A percentile compares a stretch with the other conserved stretches of the same genome.
These are phyloP conservation scores for Diadophis punctatus DNA, from an alignment of 2,113 vertebrate genomes.

Conservation along the genomic window DNA sequence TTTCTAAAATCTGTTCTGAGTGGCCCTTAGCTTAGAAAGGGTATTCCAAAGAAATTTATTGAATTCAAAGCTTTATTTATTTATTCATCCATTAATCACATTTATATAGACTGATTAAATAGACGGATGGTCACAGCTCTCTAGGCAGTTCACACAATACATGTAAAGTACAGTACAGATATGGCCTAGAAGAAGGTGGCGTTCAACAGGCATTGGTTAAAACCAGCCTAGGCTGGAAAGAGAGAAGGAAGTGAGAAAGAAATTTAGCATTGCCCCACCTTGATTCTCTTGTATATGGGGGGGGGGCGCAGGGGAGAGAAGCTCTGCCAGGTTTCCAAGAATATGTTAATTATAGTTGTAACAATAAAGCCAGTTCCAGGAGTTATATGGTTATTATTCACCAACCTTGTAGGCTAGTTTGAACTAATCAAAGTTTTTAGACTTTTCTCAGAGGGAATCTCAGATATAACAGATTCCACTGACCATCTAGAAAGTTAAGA, in stretches of 20 bases:
- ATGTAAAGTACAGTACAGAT: not conserved
- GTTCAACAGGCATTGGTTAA: not conserved
- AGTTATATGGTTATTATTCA: not conserved
- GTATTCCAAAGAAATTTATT: not conserved
- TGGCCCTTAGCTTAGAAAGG: not conserved
- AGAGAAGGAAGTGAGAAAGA: not conserved
- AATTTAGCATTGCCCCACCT: not conserved
- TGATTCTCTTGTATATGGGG: not conserved
- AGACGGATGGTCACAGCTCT: not conserved
- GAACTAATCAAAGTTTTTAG: not conserved
- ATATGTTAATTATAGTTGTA: not conserved
- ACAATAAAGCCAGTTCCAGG: not conserved
- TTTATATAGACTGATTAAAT: not conserved
- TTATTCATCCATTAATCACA: not conserved
- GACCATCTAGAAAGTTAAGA: not conserved
- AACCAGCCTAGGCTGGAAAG: not conserved
- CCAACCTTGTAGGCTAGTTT: not conserved
- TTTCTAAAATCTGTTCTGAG: not conserved
- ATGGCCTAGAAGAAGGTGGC: not conserved
- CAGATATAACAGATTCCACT: not conserved
- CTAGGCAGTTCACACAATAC: not conserved
- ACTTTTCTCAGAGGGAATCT: not conserved
- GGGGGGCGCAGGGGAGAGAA: not conserved
- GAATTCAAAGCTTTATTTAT: not conserved
- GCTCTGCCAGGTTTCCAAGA: not conserved